Evolutionary conservation across 2,888 invertebrate species (phyloP), one percentile per base, ranked within the genome.

Genomic region (Deroplatys truncata): DNA sequence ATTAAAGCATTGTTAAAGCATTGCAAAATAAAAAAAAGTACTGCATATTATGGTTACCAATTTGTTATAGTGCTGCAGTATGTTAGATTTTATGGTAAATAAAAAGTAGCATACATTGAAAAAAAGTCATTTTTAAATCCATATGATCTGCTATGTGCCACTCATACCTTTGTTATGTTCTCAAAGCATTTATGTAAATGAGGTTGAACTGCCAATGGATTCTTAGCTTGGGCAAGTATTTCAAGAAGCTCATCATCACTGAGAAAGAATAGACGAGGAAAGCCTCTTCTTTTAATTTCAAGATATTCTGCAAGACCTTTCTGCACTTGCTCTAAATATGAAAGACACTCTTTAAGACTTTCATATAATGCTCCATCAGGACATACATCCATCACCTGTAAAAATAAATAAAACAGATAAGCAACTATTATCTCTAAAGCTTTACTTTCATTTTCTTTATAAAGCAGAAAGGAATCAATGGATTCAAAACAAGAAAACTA

Each of bases 141-240:
- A 10, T 43, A 13, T 43, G 13, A 43, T 43, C 43, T 13, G 43
- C 28, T 85, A 43, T 2, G 56, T 72, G 28, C 9, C 56, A 82
- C 10, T 82, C 91, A 90, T 92, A 95, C 95, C 94, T 94, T 95
- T 15, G 96, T 95, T 92, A 97, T 96, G 92, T 96, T 97, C 93
- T 97, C 97, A 93, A 97, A 97, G 93, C 97, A 97, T 93, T 97
- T 97, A 91, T 96, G 95, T n/a, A 97, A 94, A 93, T 97, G 97
- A 0, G 97, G 97, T 93, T 97, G 97, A 2, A 98, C 97, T 0
- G 97, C 96, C 84, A 95, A 93, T 0, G 97, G 97, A 92, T 97
- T 97, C 90, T 96, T 95, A 0, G 97, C 96, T 93, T 97, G 97
- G 0, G 97, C 96, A 87, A 98, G 93, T 86, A 98, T 97, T 93